Conservation (phyloP, 1,140 invertebrate species). For the Zaprionus camerounensis region DNA sequence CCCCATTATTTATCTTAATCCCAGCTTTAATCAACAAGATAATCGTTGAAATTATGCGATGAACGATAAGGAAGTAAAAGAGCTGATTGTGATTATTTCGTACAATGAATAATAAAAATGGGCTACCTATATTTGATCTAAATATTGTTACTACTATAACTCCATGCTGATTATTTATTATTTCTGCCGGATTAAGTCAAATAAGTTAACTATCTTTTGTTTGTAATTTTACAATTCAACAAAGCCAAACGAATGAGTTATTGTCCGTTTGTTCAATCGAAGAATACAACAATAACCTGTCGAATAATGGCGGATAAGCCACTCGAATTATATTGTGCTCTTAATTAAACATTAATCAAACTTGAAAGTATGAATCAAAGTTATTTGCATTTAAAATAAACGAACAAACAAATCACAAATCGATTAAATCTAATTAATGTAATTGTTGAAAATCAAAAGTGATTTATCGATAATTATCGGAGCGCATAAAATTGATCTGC, state of each 20-base stretch:
- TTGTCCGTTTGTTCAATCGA: background rate
- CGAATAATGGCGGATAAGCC: background rate
- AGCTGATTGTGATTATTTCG: background rate
- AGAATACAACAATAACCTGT: background rate
- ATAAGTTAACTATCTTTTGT: background rate
- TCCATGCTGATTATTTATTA: background rate
- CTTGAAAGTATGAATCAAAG: background rate
- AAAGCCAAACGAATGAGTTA: background rate
- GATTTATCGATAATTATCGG: conserved; percentile 14
- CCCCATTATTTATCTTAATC: background rate
- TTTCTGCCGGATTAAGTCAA: background rate
- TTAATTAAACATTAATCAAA: background rate
- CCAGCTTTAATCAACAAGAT: background rate
- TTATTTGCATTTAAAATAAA: background rate
- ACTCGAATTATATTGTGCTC: background rate
- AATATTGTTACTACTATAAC: background rate
- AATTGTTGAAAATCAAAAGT: background rate
- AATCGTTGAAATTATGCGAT: background rate
- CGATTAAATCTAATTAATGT: background rate
- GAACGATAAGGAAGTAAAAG: background rate
- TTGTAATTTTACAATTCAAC: background rate
- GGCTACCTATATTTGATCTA: background rate
- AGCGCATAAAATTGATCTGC: background rate
- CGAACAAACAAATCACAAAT: background rate
- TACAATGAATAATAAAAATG: background rate